phyloP scores from a whole-genome alignment of 2,797 vertebrate genomes.

The Cryptoblepharus egeriae region DNA sequence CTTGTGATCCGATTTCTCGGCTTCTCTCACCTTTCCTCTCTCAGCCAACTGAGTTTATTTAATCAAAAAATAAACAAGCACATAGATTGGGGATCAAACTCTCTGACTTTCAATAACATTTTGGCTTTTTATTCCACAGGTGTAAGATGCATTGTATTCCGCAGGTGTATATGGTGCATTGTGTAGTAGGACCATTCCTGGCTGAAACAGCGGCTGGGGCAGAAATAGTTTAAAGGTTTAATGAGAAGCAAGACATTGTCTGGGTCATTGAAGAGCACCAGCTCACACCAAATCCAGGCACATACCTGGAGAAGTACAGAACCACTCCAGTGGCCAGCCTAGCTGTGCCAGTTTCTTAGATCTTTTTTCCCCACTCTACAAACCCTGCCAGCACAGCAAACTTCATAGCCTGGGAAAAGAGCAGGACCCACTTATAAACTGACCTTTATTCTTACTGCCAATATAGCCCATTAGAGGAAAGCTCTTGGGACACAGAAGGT shows the following conservation, averaged over 20 bases:
- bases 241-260: background rate
- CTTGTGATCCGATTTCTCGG: constrained; percentile 15
- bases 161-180: background rate
- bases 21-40: constrained; percentile 51
- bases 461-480: background rate
- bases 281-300: background rate
- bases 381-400: background rate
- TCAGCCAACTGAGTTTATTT: constrained; percentile 54
- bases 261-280: background rate
- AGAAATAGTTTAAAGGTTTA: background rate
- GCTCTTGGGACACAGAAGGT: constrained; percentile 20
- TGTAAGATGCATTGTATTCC: constrained; percentile 9
- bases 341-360: background rate
- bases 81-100: background rate
- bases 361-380: background rate
- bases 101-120: background rate
- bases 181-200: background rate
- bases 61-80: constrained; percentile 60
- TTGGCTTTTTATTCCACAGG: background rate
- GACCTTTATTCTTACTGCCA: constrained; percentile 18
- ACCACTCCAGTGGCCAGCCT: background rate
- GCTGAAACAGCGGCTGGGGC: background rate
- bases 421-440: background rate
- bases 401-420: constrained; percentile 19
- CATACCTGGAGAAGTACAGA: background rate